These are phyloP conservation scores for Pemphigus obesinymphae DNA, from an alignment of 1,140 invertebrate genomes.

Conservation along the genomic window DNA sequence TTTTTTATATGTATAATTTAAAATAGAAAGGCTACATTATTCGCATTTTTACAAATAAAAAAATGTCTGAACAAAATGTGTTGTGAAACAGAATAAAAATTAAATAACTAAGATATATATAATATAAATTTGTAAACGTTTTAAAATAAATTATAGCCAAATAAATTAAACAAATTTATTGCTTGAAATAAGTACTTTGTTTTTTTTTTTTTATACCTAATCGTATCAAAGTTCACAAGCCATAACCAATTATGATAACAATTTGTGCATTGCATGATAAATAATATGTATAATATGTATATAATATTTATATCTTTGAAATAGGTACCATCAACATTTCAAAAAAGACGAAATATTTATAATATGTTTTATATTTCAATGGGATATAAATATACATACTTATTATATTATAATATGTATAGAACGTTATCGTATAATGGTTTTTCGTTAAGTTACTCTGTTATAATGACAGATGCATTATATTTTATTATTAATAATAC, in stretches of 20 bases:
- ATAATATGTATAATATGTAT: not conserved
- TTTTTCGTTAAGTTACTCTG: too few species aligned
- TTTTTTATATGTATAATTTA: conserved; percentile 25
- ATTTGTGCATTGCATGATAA: not conserved
- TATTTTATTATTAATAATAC: not conserved
- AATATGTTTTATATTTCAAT: not conserved
- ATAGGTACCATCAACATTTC: too few species aligned
- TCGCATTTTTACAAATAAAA: conserved; percentile 14
- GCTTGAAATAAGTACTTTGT: conserved; percentile 12
- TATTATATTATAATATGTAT: not conserved
- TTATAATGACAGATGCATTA: too few species aligned
- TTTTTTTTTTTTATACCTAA: not conserved
- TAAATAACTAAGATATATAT: conserved; percentile 29
- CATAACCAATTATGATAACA: not conserved
- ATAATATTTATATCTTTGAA: too few species aligned
- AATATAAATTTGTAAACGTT: conserved; percentile 36
- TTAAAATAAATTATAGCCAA: conserved; percentile 40
- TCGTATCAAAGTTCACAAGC: too few species aligned
- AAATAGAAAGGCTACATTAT: conserved; percentile 19
- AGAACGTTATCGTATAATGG: too few species aligned
- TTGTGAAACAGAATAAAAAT: conserved; percentile 33
- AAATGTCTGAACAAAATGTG: conserved; percentile 38
- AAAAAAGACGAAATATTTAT: not conserved
- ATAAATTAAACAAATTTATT: conserved; percentile 42
- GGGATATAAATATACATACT: not conserved